Conservation (phyloP, 2,113 vertebrate species). For the Apistogramma diplotaenia region DNA sequence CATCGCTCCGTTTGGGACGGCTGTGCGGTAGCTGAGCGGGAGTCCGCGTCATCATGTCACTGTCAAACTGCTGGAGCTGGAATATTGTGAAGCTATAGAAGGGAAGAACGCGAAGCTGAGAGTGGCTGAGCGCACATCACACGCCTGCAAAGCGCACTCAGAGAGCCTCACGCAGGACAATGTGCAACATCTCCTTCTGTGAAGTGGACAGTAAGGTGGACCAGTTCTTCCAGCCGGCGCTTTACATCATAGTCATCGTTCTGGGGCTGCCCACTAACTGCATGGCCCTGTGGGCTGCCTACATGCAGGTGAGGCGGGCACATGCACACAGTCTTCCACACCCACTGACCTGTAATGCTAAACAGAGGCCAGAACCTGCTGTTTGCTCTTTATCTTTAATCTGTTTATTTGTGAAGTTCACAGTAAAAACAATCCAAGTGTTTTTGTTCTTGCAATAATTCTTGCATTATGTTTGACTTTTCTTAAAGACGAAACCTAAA, state of each 20-base stretch:
- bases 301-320: slow-evolving; percentile 78
- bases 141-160: neutral
- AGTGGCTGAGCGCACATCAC: neutral
- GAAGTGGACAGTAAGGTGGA: slow-evolving; percentile 89
- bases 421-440: neutral
- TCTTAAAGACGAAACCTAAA: neutral
- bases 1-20: neutral
- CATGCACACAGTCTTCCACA: neutral
- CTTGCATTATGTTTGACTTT: neutral
- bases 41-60: slow-evolving; percentile 23
- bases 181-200: slow-evolving; percentile 87
- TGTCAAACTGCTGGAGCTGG: slow-evolving; percentile 50
- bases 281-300: slow-evolving; percentile 89
- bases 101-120: slow-evolving; percentile 43
- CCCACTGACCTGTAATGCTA: neutral
- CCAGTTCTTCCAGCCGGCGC: slow-evolving; percentile 87
- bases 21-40: slow-evolving; percentile 9
- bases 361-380: neutral
- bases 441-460: neutral
- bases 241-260: slow-evolving; percentile 88
- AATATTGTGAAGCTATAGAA: slow-evolving; percentile 18
- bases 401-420: neutral
- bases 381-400: no score
- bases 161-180: slow-evolving; percentile 59
- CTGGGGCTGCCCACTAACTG: slow-evolving; percentile 89